phyloP scores from a whole-genome alignment of 2,113 vertebrate genomes.

The Erythrocercus mccallii region DNA sequence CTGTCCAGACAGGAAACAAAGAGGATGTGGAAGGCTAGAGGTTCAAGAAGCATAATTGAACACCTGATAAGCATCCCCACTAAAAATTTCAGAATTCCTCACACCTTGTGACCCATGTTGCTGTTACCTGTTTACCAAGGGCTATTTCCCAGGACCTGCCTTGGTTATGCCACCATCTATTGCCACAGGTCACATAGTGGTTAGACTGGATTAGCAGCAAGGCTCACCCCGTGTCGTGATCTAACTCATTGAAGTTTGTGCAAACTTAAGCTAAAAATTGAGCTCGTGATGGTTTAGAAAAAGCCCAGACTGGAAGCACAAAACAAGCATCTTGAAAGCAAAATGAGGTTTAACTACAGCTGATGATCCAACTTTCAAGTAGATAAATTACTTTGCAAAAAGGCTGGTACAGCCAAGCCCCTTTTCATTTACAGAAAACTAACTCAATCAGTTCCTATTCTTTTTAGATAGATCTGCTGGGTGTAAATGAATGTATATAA shows the following conservation, averaged over 20 bases:
- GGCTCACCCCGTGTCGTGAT: background rate
- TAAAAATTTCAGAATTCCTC: background rate
- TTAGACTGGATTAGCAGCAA: background rate
- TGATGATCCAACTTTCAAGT: slow-evolving; percentile 40
- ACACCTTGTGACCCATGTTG: fast-evolving
- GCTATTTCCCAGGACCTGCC: background rate
- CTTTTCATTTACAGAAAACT: slow-evolving; percentile 47
- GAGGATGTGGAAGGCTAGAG: background rate
- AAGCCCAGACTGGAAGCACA: background rate
- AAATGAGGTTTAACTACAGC: slow-evolving; percentile 29
- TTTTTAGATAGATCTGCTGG: slow-evolving; percentile 33
- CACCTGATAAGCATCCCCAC: background rate
- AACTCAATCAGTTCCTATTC: slow-evolving; percentile 63
- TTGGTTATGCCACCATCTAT: background rate
- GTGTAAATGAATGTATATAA: slow-evolving; percentile 46
- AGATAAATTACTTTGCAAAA: slow-evolving; percentile 46
- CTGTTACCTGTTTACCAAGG: background rate
- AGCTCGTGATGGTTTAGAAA: background rate
- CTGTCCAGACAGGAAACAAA: background rate
- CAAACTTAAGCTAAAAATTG: background rate
- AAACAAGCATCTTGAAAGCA: slow-evolving; percentile 37
- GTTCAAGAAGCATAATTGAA: background rate
- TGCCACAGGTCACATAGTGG: fast-evolving
- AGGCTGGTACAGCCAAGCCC: slow-evolving; percentile 8
- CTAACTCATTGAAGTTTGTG: background rate